phyloP scores from a whole-genome alignment of 2,113 vertebrate species.

The Amphiprion ocellaris region DNA sequence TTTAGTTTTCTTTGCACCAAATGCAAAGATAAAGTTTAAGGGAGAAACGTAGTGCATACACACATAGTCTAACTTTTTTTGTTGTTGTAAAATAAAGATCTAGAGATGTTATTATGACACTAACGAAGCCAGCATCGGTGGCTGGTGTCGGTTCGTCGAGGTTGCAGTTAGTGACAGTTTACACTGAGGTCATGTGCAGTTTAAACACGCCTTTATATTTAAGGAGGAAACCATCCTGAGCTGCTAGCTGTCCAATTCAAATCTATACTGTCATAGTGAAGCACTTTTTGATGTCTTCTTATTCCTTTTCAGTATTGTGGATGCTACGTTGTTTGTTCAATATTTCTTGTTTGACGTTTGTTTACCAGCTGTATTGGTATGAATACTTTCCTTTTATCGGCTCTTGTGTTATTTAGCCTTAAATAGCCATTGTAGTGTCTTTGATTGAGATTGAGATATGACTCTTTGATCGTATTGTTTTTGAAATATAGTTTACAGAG shows the following conservation, averaged over 20 bases:
- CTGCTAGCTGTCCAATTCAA: conserved; percentile 68
- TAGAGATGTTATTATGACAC: conserved; percentile 47
- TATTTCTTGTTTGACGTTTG: conserved; percentile 60
- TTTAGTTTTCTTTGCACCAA: conserved; percentile 56
- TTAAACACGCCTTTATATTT: conserved; percentile 46
- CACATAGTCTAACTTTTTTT: conserved; percentile 33
- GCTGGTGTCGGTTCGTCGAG: conserved; percentile 32
- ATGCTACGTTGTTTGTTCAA: conserved; percentile 54
- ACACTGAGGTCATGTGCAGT: conserved; percentile 61
- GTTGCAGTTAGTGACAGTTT: conserved; percentile 51
- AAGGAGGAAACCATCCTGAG: conserved; percentile 69
- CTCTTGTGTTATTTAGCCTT: conserved; percentile 78
- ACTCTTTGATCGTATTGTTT: conserved; percentile 47
- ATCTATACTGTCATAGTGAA: conserved; percentile 75
- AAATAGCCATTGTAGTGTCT: conserved; percentile 75
- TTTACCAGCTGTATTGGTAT: conserved; percentile 77
- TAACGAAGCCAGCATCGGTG: conserved; percentile 39
- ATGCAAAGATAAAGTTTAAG: conserved; percentile 38
- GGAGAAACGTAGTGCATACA: conserved; percentile 29
- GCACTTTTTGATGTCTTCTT: conserved; percentile 78
- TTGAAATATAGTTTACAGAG: conserved; percentile 77
- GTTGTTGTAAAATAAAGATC: conserved; percentile 48
- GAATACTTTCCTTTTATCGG: conserved; percentile 57
- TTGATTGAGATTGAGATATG: conserved; percentile 53
- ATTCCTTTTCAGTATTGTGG: conserved; percentile 79